Base-by-base conservation (phyloP, 1,140 invertebrate species). In the Nebria ingens region DNA sequence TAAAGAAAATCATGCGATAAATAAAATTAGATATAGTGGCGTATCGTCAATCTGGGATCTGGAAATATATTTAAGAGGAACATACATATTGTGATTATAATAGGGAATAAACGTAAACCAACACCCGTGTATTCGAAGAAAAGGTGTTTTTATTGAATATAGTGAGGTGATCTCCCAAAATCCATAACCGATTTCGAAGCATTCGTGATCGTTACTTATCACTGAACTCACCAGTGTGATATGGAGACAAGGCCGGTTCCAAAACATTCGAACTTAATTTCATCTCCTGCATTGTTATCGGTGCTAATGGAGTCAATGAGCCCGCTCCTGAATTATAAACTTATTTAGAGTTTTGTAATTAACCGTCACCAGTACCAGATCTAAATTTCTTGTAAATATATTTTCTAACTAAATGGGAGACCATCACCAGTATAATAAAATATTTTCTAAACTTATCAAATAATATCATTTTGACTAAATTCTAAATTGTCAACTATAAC, bases 211-310 rank as follows among this genome's bases (percentile, higher is more conserved):
- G n/a, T n/a, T n/a, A 45, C 15, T 12, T 45, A 12, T 45, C 17
- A 4, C 17, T 45, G 1, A 21, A 19, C 71, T 74, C 71, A 76
- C 79, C 78, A 74, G 81, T 79, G 66, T 83, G 81, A 68, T 83
- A 85, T 59, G 83, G 81, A 62, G 80, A 78, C 67, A 82, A 74
- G 61, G 79, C 75, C 64, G 79, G 73, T 64, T 80, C 79, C 62
- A 83, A 79, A 62, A 83, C 61, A 57, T 64, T 62, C 49, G 64
- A 57, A 62, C 77, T 78, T 62, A 83, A 74, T 76, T 85, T 86
- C 74, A 86, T 79, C 67, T 88, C 85, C 75, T 86, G 85, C 83
- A 87, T 85, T 70, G 78, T 85, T 71, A 87, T 81, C 64, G 85
- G 85, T 54, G 85, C 82, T 68, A 88, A 74, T 58, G 84, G 84